Conservation (phyloP, 2,888 invertebrate species). For the Eupithecia insigniata region DNA sequence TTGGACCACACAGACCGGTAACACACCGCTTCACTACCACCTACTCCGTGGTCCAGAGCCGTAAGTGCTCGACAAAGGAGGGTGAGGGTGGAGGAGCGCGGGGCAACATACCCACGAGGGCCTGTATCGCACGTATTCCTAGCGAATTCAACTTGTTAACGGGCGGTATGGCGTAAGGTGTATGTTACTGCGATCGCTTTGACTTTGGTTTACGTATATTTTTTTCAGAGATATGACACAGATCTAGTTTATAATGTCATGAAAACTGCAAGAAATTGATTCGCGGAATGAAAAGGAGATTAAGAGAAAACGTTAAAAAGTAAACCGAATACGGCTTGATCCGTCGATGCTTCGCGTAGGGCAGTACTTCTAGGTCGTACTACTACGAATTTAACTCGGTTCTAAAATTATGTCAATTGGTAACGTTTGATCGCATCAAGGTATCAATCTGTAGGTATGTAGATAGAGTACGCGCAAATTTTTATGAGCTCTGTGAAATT, state of each 20-base stretch:
- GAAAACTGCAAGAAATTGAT: neutral
- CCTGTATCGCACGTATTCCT: constrained; percentile 59
- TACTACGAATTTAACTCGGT: neutral
- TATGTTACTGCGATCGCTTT: constrained; percentile 4
- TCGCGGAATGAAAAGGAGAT: neutral
- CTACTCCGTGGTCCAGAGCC: constrained; percentile 10
- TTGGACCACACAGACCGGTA: neutral
- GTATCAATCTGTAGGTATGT: too few relatives aligned
- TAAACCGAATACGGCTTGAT: neutral
- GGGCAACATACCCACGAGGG: constrained; percentile 53
- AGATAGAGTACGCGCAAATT: too few relatives aligned
- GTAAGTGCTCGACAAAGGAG: neutral
- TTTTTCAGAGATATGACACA: neutral
- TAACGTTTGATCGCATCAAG: neutral
- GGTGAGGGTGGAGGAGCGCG: constrained; percentile 17
- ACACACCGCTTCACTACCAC: too few relatives aligned
- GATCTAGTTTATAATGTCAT: neutral
- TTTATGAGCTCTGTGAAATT: too few relatives aligned
- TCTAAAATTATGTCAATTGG: neutral
- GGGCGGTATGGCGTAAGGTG: constrained; percentile 40
- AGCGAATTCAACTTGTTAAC: constrained; percentile 55
- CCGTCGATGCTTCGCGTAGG: neutral
- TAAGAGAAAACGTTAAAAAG: neutral
- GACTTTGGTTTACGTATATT: neutral
- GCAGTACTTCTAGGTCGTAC: too few relatives aligned